Base-by-base conservation (phyloP, 2,888 invertebrate species). In the Dendrolimus pini region DNA sequence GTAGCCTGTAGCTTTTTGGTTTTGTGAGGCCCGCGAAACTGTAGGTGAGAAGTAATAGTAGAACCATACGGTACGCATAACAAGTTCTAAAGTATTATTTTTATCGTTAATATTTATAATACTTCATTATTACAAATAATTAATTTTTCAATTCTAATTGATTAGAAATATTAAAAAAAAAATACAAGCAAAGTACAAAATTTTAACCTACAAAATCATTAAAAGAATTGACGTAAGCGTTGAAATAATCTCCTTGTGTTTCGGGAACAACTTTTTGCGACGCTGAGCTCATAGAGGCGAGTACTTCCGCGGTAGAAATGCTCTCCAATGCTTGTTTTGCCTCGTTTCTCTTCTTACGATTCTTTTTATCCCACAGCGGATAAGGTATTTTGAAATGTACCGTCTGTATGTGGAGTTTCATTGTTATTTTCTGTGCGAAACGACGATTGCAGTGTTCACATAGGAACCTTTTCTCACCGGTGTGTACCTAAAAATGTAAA, bases 351-450 rank as follows among this genome's bases (percentile, higher is more conserved):
- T 81, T 74, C 59, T 82, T 81, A 54, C 89, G 66, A 60, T 89
- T 89, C 71, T 87, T 88, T 77, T 89, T 89, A 65, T 89, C 86
- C 89, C 89, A 90, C 0, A 89, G 89, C 54, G 88, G 87, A 77
- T 89, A 89, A 0, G 89, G 89, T 64, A 90, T 90, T 74, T 90
- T 90, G 13, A 90, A 72, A 56, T 90, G 89, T 0, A 90, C 89
- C 0, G 89, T 90, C 59, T 90, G 89, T 63, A 90, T 89, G 82
- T 91, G 91, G 0, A 90, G 79, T 56, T 91, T 91, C 58, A 90
- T 85, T 0, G 90, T 89, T 53, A 83, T 86, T 70, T 85, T 85
- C 62, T 91, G 91, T 0, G 89, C 86, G 74, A 90, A 91, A 9
- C 89, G 85, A 0, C 89, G 82, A 69, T 75, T 82, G 70, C 90